Conservation (phyloP, 1,140 invertebrate genomes). For the Rhopalosiphum padi region DNA sequence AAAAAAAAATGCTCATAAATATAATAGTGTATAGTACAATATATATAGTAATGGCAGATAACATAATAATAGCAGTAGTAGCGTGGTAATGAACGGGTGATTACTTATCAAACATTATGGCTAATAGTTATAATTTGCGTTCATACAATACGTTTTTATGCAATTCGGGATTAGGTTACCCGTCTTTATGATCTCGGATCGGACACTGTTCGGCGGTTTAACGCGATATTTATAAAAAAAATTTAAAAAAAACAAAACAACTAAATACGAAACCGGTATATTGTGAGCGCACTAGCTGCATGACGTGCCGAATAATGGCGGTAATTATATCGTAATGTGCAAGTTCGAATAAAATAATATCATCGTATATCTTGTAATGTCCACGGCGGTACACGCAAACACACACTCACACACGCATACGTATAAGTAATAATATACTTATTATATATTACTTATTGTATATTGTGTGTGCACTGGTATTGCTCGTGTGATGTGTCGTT, state of each 20-base stretch:
- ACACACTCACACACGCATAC: too few relatives aligned
- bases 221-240: not conserved
- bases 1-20: not conserved
- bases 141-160: not conserved
- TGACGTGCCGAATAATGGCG: not conserved
- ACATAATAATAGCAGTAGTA: not conserved
- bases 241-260: not conserved
- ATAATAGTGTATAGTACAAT: not conserved
- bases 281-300: not conserved
- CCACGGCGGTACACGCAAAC: not conserved
- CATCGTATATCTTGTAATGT: not conserved
- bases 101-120: not conserved
- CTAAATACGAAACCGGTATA: not conserved
- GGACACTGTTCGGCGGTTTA: not conserved
- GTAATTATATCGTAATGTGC: slow-evolving; percentile 25
- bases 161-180: not conserved
- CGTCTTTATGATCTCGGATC: not conserved
- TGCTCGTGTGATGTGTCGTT: not conserved
- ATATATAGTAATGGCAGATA: not conserved
- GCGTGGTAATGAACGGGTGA: slow-evolving; percentile 6
- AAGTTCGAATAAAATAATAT: not conserved
- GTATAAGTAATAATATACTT: not conserved
- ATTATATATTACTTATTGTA: not conserved
- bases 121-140: not conserved
- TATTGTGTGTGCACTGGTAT: not conserved